Conservation (phyloP, 1,140 invertebrate species). For the Pseudomyrmex gracilis region DNA sequence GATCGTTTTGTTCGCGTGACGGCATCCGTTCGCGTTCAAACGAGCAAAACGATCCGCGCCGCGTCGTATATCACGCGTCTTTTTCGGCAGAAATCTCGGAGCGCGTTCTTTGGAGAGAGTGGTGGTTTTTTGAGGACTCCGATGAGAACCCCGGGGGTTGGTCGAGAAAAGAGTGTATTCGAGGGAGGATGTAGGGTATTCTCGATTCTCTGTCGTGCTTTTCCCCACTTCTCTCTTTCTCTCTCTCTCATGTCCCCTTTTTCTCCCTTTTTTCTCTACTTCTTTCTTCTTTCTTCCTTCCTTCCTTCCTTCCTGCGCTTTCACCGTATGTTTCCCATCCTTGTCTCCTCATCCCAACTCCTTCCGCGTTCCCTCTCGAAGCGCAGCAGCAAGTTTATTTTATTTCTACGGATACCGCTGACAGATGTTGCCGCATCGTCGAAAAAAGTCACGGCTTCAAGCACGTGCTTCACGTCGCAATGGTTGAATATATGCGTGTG, state of each 20-base stretch:
- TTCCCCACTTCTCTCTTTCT: conserved; percentile 32
- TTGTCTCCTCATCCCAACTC: neutral
- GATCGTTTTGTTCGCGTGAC: conserved; percentile 58
- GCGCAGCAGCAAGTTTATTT: conserved; percentile 51
- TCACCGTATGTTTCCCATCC: conserved; percentile 20
- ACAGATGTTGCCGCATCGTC: conserved; percentile 55
- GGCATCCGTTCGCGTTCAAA: conserved; percentile 47
- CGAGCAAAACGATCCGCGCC: conserved; percentile 50
- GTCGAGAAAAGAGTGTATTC: neutral
- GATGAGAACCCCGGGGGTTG: conserved; percentile 57
- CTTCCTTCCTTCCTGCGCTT: conserved; percentile 53
- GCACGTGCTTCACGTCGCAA: conserved; percentile 47
- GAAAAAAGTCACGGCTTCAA: conserved; percentile 51
- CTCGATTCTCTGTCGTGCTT: conserved; percentile 43
- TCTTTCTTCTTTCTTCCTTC: conserved; percentile 39
- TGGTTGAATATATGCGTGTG: neutral
- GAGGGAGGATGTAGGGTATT: conserved; percentile 29
- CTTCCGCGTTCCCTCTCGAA: conserved; percentile 3
- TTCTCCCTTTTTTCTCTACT: conserved; percentile 10
- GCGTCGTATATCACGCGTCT: conserved; percentile 53
- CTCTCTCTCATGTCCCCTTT: neutral
- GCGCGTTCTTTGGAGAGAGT: neutral
- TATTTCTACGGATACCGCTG: conserved; percentile 59
- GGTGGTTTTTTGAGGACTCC: neutral
- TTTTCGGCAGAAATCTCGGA: conserved; percentile 49